Evolutionary conservation across 2,113 vertebrate genomes (phyloP), one percentile per base, ranked within the genome.

Genomic region (Sturnira hondurensis): DNA sequence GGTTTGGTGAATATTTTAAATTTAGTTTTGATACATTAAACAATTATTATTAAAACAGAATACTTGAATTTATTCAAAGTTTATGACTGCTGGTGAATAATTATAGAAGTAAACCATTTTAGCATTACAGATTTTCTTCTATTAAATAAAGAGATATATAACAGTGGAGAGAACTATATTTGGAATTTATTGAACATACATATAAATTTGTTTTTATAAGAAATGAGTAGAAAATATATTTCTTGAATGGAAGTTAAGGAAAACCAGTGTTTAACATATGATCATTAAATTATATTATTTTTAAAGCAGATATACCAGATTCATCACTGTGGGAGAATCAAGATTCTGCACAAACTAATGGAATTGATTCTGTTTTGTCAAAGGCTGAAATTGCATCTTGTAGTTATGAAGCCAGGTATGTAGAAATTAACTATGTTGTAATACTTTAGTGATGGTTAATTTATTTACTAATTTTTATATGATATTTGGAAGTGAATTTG

Each of bases 351-450:
- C 97, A 97, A 20, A 68, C 95, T 86, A 99, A 99, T 95, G 98
- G 99, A 93, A 68, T 98, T 61, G 98, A 99, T 95, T 98, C 98
- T 86, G 94, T 98, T 81, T 98, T 99, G 70, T 99, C 99, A 47
- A 99, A 99, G 99, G 99, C 99, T 96, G 99, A 99, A 98, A 99
- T 99, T 93, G 99, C 99, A 71, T 99, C 99, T 73, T 99, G 99
- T 97, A 99, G 99, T 98, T 99, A 99, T 43, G 99, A 99, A 98
- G 99, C 99, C 92, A 99, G 99, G 99, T 99, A 98, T 63, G 98
- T 98, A 58, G 76, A 98, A 97, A 65, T 96, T 92, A 93, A 95
- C 31, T n/a, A 70, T 95, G 15, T 94, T 86, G 2, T 38, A 65
- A 81, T 91, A 82, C 26, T 70, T 70, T 89, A 91, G 41, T 13